These are phyloP conservation scores for Lycaon pictus DNA, from an alignment of 2,113 vertebrate genomes.

Conservation along the genomic window DNA sequence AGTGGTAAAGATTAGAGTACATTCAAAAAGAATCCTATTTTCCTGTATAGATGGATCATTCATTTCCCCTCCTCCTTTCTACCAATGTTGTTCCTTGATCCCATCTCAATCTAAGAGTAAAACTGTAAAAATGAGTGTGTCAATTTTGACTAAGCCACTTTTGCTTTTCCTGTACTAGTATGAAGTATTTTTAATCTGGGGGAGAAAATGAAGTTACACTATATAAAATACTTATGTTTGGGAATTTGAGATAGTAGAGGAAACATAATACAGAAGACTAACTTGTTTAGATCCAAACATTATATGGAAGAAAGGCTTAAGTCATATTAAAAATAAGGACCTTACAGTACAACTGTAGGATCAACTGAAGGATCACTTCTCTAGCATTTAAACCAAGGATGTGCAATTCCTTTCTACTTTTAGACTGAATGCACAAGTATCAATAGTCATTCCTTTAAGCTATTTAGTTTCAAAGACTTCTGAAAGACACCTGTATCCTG, in stretches of 20 bases:
- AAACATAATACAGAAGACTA: slow-evolving; percentile 53
- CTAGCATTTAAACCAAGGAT: slow-evolving; percentile 56
- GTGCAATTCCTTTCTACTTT: not conserved
- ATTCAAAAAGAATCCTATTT: slow-evolving; percentile 15
- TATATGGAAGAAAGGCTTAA: slow-evolving; percentile 40
- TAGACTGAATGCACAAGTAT: slow-evolving; percentile 38
- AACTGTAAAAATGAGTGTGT: slow-evolving; percentile 45
- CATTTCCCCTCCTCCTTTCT: not conserved
- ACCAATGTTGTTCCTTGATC: not conserved
- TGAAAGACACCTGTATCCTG: slow-evolving; percentile 35
- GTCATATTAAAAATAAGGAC: slow-evolving; percentile 27
- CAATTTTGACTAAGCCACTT: slow-evolving; percentile 45
- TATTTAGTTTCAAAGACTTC: slow-evolving; percentile 72
- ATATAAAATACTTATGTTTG: slow-evolving; percentile 13
- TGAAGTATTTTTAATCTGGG: slow-evolving; percentile 8
- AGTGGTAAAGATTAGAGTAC: not conserved
- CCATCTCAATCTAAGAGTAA: not conserved
- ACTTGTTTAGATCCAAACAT: slow-evolving; percentile 12
- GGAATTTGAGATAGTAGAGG: not conserved
- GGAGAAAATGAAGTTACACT: slow-evolving; percentile 4
- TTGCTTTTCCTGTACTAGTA: not conserved
- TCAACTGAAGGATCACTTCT: slow-evolving; percentile 41
- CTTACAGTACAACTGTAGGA: not conserved
- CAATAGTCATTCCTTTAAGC: slow-evolving; percentile 51
- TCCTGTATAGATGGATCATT: not conserved